These are phyloP conservation scores for Timema podura DNA, from an alignment of 2,888 invertebrate species.

Conservation along the genomic window DNA sequence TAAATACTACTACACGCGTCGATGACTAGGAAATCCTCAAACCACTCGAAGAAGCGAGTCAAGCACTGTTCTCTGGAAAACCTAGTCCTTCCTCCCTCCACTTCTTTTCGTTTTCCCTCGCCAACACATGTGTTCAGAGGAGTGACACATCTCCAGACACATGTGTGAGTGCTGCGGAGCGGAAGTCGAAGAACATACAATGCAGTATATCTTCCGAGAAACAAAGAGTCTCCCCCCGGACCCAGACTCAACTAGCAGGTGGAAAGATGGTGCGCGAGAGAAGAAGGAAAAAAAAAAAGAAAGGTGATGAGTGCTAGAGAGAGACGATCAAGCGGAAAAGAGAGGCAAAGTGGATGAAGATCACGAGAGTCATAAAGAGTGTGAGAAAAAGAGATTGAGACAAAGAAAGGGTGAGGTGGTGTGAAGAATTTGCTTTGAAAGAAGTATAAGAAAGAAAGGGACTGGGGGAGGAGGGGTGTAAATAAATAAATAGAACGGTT, in stretches of 20 bases:
- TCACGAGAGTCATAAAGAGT: constrained; percentile 16
- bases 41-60: too few relatives aligned
- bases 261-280: constrained; percentile 12
- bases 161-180: too few relatives aligned
- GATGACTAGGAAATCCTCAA: too few relatives aligned
- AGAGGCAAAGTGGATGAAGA: constrained; percentile 13
- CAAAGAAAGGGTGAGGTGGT: constrained; percentile 12
- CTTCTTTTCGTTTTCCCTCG: too few relatives aligned
- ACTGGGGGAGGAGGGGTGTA: neutral
- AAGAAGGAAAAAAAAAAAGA: constrained; percentile 12
- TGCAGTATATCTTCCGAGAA: too few relatives aligned
- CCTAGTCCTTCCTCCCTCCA: too few relatives aligned
- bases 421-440: neutral
- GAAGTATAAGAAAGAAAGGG: neutral
- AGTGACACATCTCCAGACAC: too few relatives aligned
- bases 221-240: too few relatives aligned
- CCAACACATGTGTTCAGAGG: too few relatives aligned
- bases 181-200: too few relatives aligned
- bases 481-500: neutral
- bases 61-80: too few relatives aligned
- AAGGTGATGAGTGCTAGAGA: neutral
- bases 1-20: too few relatives aligned
- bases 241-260: neutral
- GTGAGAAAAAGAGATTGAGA: constrained; percentile 17
- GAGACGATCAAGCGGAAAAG: neutral